Conservation (phyloP, 2,888 invertebrate species). For the Pherbina coryleti region DNA sequence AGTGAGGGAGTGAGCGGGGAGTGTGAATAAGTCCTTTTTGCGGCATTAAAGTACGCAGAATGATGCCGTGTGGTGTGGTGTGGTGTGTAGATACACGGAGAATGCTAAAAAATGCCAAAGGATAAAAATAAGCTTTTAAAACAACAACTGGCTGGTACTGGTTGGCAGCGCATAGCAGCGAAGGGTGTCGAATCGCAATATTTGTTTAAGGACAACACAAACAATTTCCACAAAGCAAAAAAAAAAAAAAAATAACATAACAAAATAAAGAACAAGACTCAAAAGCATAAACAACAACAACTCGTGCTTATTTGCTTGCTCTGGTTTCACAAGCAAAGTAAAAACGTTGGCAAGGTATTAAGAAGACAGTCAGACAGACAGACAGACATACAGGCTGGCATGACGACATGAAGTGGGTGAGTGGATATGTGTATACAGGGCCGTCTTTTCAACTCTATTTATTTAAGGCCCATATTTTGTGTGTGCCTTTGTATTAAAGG, state of each 20-base stretch:
- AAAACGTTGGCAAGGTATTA: neutral
- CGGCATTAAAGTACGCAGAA: no score
- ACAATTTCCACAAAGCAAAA: neutral
- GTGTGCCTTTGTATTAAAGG: no score
- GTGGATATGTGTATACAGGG: neutral
- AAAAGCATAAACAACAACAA: neutral
- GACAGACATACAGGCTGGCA: neutral
- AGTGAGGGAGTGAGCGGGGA: neutral
- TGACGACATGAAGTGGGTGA: neutral
- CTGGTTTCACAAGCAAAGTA: conserved; percentile 1
- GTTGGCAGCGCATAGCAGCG: no score
- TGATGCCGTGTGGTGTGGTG: no score
- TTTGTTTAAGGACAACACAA: neutral
- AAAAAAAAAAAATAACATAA: neutral
- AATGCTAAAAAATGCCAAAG: no score
- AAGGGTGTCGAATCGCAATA: neutral
- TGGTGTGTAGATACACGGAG: no score
- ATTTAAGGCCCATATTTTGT: no score
- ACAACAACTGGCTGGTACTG: no score
- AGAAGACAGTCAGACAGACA: neutral
- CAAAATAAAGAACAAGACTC: neutral
- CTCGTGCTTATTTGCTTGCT: neutral
- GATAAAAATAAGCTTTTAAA: no score
- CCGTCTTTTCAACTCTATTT: no score
- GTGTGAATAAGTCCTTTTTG: no score